A percentile compares a stretch with the other conserved stretches of the same genome.
phyloP scores from a whole-genome alignment of 2,113 vertebrate genomes.

The Terrapene triunguis region DNA sequence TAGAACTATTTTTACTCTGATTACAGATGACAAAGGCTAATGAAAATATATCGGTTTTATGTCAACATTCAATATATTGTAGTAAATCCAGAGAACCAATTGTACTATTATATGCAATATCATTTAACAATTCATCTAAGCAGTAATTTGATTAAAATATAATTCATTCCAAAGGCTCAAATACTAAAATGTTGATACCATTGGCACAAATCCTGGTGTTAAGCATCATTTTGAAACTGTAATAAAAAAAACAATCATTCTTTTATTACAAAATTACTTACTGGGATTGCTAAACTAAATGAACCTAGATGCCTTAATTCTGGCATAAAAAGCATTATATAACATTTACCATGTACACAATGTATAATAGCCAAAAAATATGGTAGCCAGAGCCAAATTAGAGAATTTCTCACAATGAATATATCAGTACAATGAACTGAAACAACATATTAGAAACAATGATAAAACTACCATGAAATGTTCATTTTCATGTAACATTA shows the following conservation, averaged over 20 bases:
- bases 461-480: not conserved
- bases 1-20: not conserved
- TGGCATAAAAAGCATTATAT: not conserved
- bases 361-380: not conserved
- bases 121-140: constrained; percentile 26
- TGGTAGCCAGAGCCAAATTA: not conserved
- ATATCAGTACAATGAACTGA: not conserved
- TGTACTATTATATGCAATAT: not conserved
- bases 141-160: not conserved
- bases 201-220: constrained; percentile 9
- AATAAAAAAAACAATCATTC: constrained; percentile 9
- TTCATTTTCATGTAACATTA: not conserved
- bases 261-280: constrained; percentile 37
- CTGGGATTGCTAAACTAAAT: constrained; percentile 23
- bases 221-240: constrained; percentile 40
- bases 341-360: not conserved
- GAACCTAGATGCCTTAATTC: constrained; percentile 5
- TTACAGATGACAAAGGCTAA: not conserved
- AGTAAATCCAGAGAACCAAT: not conserved
- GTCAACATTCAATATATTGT: not conserved
- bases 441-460: not conserved
- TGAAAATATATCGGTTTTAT: not conserved
- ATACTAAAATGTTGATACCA: constrained; percentile 7
- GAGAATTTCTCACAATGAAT: not conserved
- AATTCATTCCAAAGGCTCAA: constrained; percentile 41